These are phyloP conservation scores for Tachysurus fulvidraco DNA, from an alignment of 2,113 vertebrate genomes.

Conservation along the genomic window DNA sequence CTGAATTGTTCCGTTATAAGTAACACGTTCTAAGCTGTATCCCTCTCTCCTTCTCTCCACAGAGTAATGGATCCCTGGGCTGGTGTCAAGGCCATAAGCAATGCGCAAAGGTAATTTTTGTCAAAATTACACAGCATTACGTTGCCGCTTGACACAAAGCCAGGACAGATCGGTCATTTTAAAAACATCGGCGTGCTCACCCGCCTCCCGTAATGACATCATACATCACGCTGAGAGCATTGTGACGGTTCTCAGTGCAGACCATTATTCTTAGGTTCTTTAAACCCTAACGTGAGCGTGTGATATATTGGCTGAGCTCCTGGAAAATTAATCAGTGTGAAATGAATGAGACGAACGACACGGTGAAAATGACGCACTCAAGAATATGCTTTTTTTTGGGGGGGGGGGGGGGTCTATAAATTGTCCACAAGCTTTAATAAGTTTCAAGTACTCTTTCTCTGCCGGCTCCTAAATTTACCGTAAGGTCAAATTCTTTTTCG, in stretches of 20 bases:
- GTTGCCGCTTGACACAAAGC: slow-evolving; percentile 37
- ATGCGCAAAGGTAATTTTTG: slow-evolving; percentile 67
- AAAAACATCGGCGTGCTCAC: slow-evolving; percentile 42
- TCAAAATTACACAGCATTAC: slow-evolving; percentile 52
- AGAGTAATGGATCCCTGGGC: slow-evolving; percentile 66
- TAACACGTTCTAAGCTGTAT: not conserved
- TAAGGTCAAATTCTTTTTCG: not conserved
- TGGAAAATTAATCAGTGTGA: slow-evolving; percentile 40
- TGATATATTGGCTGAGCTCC: slow-evolving; percentile 42
- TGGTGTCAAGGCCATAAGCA: slow-evolving; percentile 68
- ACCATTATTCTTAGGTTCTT: slow-evolving; percentile 39
- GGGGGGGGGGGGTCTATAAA: not conserved
- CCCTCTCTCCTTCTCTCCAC: slow-evolving; percentile 34
- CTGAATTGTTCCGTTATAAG: slow-evolving; percentile 4
- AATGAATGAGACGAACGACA: slow-evolving; percentile 30
- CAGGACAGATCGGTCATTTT: slow-evolving; percentile 48
- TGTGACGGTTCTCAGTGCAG: slow-evolving; percentile 36
- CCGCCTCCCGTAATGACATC: slow-evolving; percentile 48
- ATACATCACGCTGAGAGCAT: slow-evolving; percentile 49
- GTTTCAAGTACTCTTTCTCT: not conserved
- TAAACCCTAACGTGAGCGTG: slow-evolving; percentile 33
- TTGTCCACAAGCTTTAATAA: not conserved
- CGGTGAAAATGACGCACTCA: not conserved
- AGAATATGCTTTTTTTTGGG: not conserved
- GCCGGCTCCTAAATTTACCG: not conserved